A percentile compares a stretch with the other conserved stretches of the same genome.
Conservation (phyloP, 2,113 vertebrate species). For the Ranitomeya imitator region DNA sequence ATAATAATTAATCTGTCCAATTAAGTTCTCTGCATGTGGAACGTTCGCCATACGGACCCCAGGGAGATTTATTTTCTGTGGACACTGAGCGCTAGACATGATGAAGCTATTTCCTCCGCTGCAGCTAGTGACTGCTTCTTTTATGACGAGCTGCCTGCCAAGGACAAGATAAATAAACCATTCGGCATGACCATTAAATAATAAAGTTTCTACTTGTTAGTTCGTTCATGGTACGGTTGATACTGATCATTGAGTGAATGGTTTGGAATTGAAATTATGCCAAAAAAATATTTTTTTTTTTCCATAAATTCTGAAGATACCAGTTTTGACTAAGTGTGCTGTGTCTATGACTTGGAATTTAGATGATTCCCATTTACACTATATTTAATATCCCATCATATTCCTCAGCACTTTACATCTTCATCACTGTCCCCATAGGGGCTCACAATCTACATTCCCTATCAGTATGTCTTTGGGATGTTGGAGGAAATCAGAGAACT, state of each 20-base stretch:
- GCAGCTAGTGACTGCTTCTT: slow-evolving; percentile 13
- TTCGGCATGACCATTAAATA: background rate
- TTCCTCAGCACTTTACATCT: too few species aligned
- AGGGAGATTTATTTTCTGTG: slow-evolving; percentile 41
- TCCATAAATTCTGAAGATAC: background rate
- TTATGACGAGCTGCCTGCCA: slow-evolving; percentile 34
- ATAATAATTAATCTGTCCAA: slow-evolving; percentile 56
- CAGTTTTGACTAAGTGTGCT: background rate
- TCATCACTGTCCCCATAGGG: too few species aligned
- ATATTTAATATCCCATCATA: background rate
- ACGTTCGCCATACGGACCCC: slow-evolving; percentile 19
- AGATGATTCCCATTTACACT: background rate
- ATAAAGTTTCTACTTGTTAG: background rate
- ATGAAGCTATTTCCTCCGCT: slow-evolving; percentile 36
- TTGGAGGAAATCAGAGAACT: too few species aligned
- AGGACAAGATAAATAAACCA: slow-evolving; percentile 49
- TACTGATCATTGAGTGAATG: background rate
- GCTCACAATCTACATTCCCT: too few species aligned
- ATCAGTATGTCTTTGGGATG: too few species aligned
- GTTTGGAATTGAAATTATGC: background rate
- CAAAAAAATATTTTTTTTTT: background rate
- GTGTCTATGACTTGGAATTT: background rate
- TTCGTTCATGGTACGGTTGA: background rate
- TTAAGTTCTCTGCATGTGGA: slow-evolving; percentile 49
- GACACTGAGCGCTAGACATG: slow-evolving; percentile 41